Evolutionary conservation across 2,113 vertebrate species (phyloP).

Genomic region (Lutjanus erythropterus): DNA sequence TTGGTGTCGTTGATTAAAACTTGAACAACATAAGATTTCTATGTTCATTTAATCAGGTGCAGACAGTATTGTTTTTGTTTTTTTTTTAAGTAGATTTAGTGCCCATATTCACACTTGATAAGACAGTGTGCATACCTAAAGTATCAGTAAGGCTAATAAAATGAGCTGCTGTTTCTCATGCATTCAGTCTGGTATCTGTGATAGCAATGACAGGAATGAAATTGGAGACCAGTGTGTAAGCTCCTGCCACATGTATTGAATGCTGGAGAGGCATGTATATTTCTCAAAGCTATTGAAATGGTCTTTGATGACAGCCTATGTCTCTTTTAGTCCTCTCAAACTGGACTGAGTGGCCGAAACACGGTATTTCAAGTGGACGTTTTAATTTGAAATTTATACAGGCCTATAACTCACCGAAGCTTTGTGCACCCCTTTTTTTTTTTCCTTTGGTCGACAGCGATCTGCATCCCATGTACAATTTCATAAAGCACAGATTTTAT

Average conservation of each 20-base stretch:
- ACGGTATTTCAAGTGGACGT: constrained; percentile 53
- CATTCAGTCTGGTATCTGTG: constrained; percentile 36
- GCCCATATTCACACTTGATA: constrained; percentile 11
- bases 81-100: constrained; percentile 24
- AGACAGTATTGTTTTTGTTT: constrained; percentile 2
- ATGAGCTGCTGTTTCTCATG: constrained; percentile 40
- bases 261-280: constrained; percentile 33
- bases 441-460: constrained; percentile 37
- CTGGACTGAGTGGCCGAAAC: constrained; percentile 48
- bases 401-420: constrained; percentile 45
- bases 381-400: constrained; percentile 66
- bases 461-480: constrained; percentile 56
- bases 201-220: constrained; percentile 58
- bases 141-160: constrained; percentile 19
- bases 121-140: constrained; percentile 8
- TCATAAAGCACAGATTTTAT: constrained; percentile 61
- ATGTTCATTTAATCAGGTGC: background rate
- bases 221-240: constrained; percentile 51
- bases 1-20: background rate
- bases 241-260: constrained; percentile 27
- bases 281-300: constrained; percentile 57
- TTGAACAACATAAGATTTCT: background rate
- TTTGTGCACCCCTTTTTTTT: constrained; percentile 26
- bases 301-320: constrained; percentile 54
- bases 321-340: constrained; percentile 47